Evolutionary conservation across 2,113 vertebrate species (phyloP), one percentile per base, ranked within the genome.

Genomic region (Xiphophorus hellerii): DNA sequence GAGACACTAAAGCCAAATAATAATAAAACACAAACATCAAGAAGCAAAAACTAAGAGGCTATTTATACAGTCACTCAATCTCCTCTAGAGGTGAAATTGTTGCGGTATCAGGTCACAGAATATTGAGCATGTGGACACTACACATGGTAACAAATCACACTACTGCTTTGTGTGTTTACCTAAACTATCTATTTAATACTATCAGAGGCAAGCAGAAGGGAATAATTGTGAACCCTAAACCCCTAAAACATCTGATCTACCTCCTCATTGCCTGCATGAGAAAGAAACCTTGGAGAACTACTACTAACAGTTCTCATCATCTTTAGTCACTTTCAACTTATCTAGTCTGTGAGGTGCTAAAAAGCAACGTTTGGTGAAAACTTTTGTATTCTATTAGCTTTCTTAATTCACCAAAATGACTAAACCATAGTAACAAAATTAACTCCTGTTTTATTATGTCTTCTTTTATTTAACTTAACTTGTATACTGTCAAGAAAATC

Each of bases 1-100:
- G 27, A 62, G 58, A 71, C 13, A 51, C 39, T 25, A 44, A n/a
- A 35, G 48, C 73, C 25, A 67, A 70, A 54, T 54, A 22, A 73
- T 15, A 48, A 62, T 48, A 71, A 14, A 27, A 42, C 33, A 44
- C 1, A 7, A 30, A 62, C 29, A 65, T 62, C 17, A 48, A 15
- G 61, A 77, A 48, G 62, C 62, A 20, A 42, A 39, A 66, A 66
- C 3, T 39, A 3, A 27, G 25, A 58, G 22, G 51, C 25, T 58
- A 58, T 9, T 58, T 10, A n/a, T 25, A 10, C 51, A n/a, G 22
- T 6, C 51, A 54, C 22, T n/a, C 22, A 22, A n/a, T 58, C 51
- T 25, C 51, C 51, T 58, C 8, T n/a, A 10, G 10, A 58, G 20
- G 22, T 58, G 1, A n/a, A 25, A 54, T 54, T 20, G 17, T 25